Conservation (phyloP, 2,888 invertebrate genomes). For the Rotaria macrura region DNA sequence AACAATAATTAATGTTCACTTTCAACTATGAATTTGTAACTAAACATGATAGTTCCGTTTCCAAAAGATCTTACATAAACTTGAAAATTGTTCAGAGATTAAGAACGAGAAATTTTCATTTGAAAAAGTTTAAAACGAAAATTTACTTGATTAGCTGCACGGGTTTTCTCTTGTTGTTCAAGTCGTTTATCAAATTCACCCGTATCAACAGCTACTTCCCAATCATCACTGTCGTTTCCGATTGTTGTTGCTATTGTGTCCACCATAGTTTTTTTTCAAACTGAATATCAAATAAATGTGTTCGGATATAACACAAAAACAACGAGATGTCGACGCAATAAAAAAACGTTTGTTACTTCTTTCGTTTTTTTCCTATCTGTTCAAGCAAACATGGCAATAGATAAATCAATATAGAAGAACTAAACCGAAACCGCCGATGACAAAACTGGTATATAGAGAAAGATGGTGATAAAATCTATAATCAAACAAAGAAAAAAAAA, state of each 20-base stretch:
- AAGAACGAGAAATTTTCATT: no score
- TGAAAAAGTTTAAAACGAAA: background rate
- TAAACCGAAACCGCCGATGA: background rate
- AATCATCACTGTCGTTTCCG: background rate
- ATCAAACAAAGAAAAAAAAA: background rate
- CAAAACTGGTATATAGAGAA: background rate
- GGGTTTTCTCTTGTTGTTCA: constrained; percentile 19
- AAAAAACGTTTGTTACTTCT: background rate
- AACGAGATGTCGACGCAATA: background rate
- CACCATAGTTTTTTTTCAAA: background rate
- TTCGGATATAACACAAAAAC: background rate
- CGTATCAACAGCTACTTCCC: constrained; percentile 1
- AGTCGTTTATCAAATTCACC: constrained; percentile 8
- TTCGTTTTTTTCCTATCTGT: background rate
- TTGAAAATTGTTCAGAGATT: no score
- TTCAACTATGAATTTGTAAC: no score
- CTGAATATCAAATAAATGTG: background rate
- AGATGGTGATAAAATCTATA: background rate
- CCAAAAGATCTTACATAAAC: no score
- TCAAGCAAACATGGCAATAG: background rate
- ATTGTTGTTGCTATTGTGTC: background rate
- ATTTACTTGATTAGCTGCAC: background rate
- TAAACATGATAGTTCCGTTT: no score
- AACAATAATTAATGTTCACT: no score
- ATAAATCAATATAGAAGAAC: background rate